These are phyloP conservation scores for Acronicta alni DNA, from an alignment of 2,888 invertebrate species.

Conservation along the genomic window DNA sequence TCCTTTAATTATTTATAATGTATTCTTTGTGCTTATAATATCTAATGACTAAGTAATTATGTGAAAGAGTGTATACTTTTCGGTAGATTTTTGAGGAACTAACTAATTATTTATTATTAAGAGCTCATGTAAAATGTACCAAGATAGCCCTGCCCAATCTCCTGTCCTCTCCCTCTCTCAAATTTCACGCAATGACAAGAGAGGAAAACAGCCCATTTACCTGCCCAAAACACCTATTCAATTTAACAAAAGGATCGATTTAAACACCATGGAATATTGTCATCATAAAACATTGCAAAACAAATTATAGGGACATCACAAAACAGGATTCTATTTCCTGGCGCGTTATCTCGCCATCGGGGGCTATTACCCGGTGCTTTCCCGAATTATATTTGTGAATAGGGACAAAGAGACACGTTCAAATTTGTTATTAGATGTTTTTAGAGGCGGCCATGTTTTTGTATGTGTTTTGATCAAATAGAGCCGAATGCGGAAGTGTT, in stretches of 20 bases:
- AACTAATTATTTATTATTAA: no score
- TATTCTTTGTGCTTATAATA: no score
- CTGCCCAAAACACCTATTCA: constrained; percentile 21
- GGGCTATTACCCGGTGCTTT: constrained; percentile 61
- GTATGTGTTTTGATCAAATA: background rate
- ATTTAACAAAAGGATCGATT: constrained; percentile 30
- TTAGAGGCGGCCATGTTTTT: constrained; percentile 27
- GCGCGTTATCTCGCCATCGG: constrained; percentile 56
- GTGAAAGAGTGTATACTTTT: no score
- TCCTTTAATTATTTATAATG: no score
- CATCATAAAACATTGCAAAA: constrained; percentile 33
- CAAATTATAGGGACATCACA: constrained; percentile 51
- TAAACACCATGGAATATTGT: constrained; percentile 19
- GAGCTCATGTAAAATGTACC: no score
- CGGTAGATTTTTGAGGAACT: no score
- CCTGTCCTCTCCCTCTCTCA: background rate
- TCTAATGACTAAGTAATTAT: no score
- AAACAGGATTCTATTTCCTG: constrained; percentile 61
- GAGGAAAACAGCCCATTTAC: constrained; percentile 1
- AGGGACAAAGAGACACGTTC: constrained; percentile 42
- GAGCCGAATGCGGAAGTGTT: background rate
- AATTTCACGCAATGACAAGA: background rate
- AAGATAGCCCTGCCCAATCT: background rate
- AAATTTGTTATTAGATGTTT: constrained; percentile 48
- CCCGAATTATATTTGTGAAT: constrained; percentile 60